Percentiles rank a stretch among this genome's conserved stretches.
Evolutionary conservation across 1,140 invertebrate genomes (phyloP).

Genomic region (Drosophila gunungcola): DNA sequence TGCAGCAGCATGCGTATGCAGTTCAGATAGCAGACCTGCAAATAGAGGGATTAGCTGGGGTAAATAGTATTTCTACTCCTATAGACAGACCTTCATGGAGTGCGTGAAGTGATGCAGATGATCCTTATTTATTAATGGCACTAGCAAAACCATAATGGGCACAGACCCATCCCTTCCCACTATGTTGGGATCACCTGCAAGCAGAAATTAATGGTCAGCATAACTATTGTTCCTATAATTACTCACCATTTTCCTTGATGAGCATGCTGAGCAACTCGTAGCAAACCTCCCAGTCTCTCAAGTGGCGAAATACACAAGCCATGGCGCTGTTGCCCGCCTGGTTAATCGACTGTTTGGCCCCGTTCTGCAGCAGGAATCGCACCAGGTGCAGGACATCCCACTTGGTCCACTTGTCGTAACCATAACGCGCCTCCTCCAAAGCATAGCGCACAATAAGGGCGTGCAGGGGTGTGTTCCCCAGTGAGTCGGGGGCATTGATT

Average conservation of each 20-base stretch:
- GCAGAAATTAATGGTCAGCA: background rate
- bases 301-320: constrained; percentile 90
- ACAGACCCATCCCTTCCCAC: constrained; percentile 90
- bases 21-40: constrained; percentile 89
- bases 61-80: background rate
- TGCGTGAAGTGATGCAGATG: constrained; percentile 90
- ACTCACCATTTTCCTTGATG: constrained; percentile 88
- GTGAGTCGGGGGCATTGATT: constrained; percentile 90
- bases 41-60: background rate
- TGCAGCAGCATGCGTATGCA: constrained; percentile 89
- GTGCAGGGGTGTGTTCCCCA: constrained; percentile 88
- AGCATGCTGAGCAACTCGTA: constrained; percentile 90
- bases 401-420: constrained; percentile 90
- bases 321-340: constrained; percentile 89
- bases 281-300: constrained; percentile 91
- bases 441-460: constrained; percentile 90
- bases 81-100: constrained; percentile 88
- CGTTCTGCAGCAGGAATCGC: constrained; percentile 87
- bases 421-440: constrained; percentile 89
- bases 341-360: constrained; percentile 89
- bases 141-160: constrained; percentile 90
- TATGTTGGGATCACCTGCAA: constrained; percentile 87
- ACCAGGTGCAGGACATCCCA: constrained; percentile 90
- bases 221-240: background rate
- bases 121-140: constrained; percentile 91